Evolutionary conservation across 2,797 vertebrate genomes (phyloP).

Genomic region (Sitta carolinensis): DNA sequence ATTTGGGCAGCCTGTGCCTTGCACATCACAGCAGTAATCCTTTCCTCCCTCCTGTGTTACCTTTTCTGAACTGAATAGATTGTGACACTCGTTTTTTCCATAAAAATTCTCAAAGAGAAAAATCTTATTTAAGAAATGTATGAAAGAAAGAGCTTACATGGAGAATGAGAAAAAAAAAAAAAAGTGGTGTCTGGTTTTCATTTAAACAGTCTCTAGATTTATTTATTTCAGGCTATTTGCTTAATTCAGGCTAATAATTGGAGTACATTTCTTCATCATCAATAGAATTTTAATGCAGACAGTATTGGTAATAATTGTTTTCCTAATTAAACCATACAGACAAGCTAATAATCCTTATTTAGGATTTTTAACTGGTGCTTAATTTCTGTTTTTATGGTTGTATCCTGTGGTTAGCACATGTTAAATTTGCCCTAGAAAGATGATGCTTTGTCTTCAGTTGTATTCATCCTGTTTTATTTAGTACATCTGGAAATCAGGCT

Average conservation of each 20-base stretch:
- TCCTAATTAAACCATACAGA: not conserved
- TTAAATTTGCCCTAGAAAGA: not conserved
- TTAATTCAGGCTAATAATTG: not conserved
- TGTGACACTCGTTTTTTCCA: not conserved
- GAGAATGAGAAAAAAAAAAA: not conserved
- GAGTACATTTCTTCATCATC: not conserved
- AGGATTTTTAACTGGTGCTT: not conserved
- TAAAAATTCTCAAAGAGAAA: not conserved
- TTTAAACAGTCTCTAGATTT: not conserved
- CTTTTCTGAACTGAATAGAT: not conserved
- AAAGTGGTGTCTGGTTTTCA: not conserved
- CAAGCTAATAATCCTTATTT: not conserved
- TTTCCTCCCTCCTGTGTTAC: not conserved
- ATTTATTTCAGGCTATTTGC: not conserved
- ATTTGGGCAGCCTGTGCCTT: not conserved
- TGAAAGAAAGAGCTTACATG: not conserved
- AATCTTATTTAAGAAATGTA: not conserved
- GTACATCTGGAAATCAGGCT: constrained; percentile 13
- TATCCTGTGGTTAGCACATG: not conserved
- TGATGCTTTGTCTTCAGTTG: not conserved
- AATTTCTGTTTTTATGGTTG: not conserved
- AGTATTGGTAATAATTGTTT: not conserved
- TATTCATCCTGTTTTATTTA: not conserved
- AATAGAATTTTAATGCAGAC: not conserved
- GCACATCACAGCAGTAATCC: not conserved